Conservation (phyloP, 2,113 vertebrate genomes). For the Notarius lentiginosus region DNA sequence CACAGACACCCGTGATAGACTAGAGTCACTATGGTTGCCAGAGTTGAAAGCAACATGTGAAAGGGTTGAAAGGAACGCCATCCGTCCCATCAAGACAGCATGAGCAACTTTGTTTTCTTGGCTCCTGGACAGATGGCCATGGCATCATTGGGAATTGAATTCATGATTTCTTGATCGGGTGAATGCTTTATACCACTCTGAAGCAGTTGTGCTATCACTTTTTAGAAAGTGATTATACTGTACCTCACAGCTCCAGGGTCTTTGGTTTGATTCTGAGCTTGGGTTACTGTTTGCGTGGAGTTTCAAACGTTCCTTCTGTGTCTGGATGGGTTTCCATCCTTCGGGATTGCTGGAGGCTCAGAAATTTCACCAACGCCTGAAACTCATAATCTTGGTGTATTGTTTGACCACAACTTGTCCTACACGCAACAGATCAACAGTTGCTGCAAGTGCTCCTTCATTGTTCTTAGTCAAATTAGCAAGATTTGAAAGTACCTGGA, state of each 20-base stretch:
- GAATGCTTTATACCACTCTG: neutral
- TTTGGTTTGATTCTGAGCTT: neutral
- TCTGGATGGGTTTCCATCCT: neutral
- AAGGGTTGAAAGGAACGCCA: neutral
- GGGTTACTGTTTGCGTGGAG: neutral
- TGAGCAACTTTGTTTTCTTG: neutral
- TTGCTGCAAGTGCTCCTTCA: too few relatives aligned
- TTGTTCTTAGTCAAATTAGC: too few relatives aligned
- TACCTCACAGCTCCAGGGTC: neutral
- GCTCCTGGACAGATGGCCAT: neutral
- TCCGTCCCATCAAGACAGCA: neutral
- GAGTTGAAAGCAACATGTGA: neutral
- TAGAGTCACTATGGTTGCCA: neutral
- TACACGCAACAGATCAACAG: too few relatives aligned
- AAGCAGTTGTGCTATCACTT: neutral
- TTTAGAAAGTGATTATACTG: neutral
- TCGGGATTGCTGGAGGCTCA: too few relatives aligned
- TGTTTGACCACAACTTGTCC: too few relatives aligned
- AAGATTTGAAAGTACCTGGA: too few relatives aligned
- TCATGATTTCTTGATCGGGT: neutral
- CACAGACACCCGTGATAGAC: neutral
- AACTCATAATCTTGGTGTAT: too few relatives aligned
- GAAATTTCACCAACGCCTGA: too few relatives aligned
- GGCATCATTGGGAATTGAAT: neutral
- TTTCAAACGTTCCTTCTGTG: neutral